A percentile compares a stretch with the other conserved stretches of the same genome.
Conservation (phyloP, 2,797 vertebrate genomes). For the Psittacula derbiana region DNA sequence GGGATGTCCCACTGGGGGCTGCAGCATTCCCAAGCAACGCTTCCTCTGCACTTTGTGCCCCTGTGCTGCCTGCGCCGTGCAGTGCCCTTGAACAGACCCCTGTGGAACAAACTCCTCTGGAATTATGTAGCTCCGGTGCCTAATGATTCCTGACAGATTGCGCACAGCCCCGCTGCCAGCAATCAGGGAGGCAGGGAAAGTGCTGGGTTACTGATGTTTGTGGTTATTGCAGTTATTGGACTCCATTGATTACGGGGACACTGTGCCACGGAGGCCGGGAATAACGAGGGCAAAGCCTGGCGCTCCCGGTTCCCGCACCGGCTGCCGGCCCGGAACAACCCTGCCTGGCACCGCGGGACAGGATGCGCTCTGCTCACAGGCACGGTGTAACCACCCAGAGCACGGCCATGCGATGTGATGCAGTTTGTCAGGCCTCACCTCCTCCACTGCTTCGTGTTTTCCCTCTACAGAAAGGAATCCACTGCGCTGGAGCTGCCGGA, state of each 20-base stretch:
- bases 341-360: background rate
- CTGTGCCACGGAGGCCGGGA: background rate
- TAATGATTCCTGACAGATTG: conserved; percentile 63
- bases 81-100: conserved; percentile 57
- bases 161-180: background rate
- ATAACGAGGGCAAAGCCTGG: background rate
- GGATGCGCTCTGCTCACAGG: background rate
- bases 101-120: background rate
- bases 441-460: background rate
- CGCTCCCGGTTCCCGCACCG: fast-evolving
- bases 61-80: background rate
- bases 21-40: background rate
- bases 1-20: background rate
- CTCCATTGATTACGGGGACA: conserved; percentile 2
- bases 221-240: background rate
- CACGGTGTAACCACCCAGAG: background rate
- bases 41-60: background rate
- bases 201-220: background rate
- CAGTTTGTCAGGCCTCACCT: background rate
- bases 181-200: background rate
- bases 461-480: background rate
- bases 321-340: fast-evolving
- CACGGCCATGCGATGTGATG: background rate
- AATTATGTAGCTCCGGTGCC: background rate
- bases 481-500: background rate